Percentiles rank a stretch among this genome's conserved stretches.
Conservation (phyloP, 2,797 vertebrate genomes). For the Anisognathus igniventris region DNA sequence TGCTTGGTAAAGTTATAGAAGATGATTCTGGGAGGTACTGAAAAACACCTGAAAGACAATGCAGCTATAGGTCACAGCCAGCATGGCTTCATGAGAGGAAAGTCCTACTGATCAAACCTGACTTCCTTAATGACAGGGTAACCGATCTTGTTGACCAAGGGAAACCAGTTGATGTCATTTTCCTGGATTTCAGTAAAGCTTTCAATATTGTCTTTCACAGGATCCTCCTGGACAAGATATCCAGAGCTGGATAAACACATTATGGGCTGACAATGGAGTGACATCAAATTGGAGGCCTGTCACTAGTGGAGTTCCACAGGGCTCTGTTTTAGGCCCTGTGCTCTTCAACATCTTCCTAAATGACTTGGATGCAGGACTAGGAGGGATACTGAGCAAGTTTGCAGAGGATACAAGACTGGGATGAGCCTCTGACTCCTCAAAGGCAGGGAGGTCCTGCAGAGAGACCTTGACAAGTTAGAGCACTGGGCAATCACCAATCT, state of each 20-base stretch:
- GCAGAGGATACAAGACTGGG: not conserved
- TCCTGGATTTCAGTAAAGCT: not conserved
- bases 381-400: not conserved
- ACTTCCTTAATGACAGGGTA: not conserved
- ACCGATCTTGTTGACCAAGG: not conserved
- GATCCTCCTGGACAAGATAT: not conserved
- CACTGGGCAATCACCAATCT: not conserved
- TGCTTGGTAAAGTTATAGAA: not conserved
- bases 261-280: not conserved
- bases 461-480: not conserved
- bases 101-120: not conserved
- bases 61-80: not conserved
- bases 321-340: not conserved
- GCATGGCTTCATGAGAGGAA: not conserved
- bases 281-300: not conserved
- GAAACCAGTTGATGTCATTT: too few species aligned
- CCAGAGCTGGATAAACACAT: not conserved
- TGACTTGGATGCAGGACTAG: not conserved
- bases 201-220: not conserved
- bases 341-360: not conserved
- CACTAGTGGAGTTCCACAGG: not conserved
- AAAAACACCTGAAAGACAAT: not conserved
- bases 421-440: not conserved
- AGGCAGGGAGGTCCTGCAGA: not conserved
- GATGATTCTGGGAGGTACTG: not conserved